Base-by-base conservation (phyloP, 2,888 invertebrate species). In the Seira ritae region DNA sequence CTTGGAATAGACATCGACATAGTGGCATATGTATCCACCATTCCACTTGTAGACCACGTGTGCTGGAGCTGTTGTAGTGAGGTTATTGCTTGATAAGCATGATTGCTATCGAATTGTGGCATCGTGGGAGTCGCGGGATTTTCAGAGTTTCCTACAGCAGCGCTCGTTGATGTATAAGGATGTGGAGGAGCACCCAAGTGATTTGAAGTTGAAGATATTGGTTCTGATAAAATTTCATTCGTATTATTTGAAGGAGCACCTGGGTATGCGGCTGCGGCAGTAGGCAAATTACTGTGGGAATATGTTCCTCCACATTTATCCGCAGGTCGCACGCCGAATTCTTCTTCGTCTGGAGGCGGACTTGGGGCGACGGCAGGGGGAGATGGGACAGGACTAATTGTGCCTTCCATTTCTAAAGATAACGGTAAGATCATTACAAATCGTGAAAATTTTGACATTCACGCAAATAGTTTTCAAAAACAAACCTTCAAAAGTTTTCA, bases 401-500 rank as follows among this genome's bases (percentile, higher is more conserved):
- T 86, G 70, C 84, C 85, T 81, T 88, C 88, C 88, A 88, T 88
- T 84, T 88, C 88, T 88, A 62, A n/a, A 66, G 75, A 20, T 23
- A 22, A 37, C 31, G 65, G 17, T 3, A 55, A 37, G 37, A 65
- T 55, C 20, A 74, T 72, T 22, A 17, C 12, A 17, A 46, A 10
- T 42, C 46, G 12, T 10, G 46, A 42, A 42, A 42, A 42, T 42
- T 10, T 42, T 42, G 46, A 42, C 12, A 42, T 42, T 42, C 12
- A 42, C 19, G 8, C 60, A 60, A n/a, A 60, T 60, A 12, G 60
- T 17, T 60, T 60, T 60, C 46, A 12, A 62, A 79, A 93, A 92
- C 15, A 90, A 89, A 75, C 90, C 89, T n/a, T 92, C 91, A 79
- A 98, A 91, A 6, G 94, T 94, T 19, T 94, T 94, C 88, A 94